phyloP scores from a whole-genome alignment of 1,140 invertebrate species.

The Bombus sylvicola region DNA sequence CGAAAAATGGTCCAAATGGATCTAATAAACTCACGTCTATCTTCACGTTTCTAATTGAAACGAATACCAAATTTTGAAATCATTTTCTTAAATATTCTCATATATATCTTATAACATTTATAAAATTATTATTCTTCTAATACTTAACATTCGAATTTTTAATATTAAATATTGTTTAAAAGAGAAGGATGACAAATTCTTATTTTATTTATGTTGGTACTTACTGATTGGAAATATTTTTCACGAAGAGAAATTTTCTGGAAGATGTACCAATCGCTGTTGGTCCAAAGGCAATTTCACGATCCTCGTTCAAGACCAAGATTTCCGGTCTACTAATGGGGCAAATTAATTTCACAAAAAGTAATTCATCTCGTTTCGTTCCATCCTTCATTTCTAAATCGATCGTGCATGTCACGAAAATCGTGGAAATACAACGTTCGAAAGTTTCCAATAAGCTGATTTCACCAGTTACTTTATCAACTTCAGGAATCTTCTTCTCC shows the following conservation, averaged over 20 bases:
- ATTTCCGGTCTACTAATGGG: conserved; percentile 26
- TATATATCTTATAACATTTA: too few species aligned
- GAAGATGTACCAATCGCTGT: conserved; percentile 13
- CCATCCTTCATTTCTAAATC: not conserved
- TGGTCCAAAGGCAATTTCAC: conserved; percentile 15
- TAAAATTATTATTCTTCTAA: not conserved
- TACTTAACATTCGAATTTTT: not conserved
- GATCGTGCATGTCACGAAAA: conserved; percentile 17
- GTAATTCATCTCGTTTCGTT: not conserved
- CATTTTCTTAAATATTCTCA: not conserved
- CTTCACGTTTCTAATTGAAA: conserved; percentile 1
- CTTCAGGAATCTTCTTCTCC: not conserved
- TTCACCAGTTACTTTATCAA: not conserved
- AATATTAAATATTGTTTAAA: not conserved
- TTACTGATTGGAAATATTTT: conserved; percentile 39
- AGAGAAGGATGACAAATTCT: not conserved
- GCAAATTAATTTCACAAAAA: conserved; percentile 14
- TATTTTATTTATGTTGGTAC: not conserved
- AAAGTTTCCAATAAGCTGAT: conserved; percentile 3
- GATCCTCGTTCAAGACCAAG: conserved; percentile 8
- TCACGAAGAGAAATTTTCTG: conserved; percentile 8
- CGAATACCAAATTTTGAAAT: not conserved
- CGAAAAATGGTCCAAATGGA: conserved; percentile 30
- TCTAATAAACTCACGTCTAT: conserved; percentile 3
- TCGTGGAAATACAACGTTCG: conserved; percentile 12